These are phyloP conservation scores for Neodon shergylaensis DNA, from an alignment of 2,113 vertebrate genomes.

Conservation along the genomic window DNA sequence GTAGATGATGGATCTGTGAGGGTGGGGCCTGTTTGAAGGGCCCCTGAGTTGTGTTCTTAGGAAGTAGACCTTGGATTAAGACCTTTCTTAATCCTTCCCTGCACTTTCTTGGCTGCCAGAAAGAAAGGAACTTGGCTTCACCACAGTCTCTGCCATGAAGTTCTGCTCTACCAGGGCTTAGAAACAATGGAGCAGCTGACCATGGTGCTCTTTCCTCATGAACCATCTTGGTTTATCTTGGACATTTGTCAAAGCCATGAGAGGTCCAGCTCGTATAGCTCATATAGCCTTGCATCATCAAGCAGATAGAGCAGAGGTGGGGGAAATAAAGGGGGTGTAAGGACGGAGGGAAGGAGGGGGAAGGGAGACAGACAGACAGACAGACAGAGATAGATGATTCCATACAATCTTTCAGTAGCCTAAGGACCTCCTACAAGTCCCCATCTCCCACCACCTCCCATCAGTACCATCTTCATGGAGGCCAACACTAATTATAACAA, in stretches of 20 bases:
- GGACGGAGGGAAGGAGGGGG: background rate
- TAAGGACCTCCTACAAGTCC: background rate
- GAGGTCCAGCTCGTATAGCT: background rate
- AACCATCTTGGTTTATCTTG: no score
- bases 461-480: background rate
- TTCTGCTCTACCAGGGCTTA: background rate
- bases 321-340: background rate
- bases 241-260: background rate
- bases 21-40: background rate
- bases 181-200: background rate
- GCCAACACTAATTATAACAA: background rate
- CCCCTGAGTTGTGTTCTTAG: background rate
- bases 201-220: background rate
- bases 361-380: no score
- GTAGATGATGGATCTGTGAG: background rate
- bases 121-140: background rate
- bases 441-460: background rate
- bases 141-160: background rate
- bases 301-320: background rate
- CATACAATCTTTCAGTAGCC: no score
- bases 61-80: background rate
- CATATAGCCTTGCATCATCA: background rate
- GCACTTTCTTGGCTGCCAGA: background rate
- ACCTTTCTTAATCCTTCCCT: background rate
- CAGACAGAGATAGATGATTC: fast-evolving